Evolutionary conservation across 2,888 invertebrate genomes (phyloP).

Genomic region (Plebejus melissa): DNA sequence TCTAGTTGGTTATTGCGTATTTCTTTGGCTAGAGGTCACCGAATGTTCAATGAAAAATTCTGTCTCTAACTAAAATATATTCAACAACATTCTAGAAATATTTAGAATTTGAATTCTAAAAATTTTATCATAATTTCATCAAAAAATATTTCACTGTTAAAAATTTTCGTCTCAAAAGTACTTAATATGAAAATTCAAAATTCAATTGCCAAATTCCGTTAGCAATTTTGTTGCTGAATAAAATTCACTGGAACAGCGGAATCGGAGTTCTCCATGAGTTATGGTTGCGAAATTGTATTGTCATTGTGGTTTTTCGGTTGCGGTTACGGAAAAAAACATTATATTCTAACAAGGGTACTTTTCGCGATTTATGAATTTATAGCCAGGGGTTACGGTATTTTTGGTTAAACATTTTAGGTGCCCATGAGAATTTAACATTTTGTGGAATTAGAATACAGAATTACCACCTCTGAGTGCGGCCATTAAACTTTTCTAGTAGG

Average conservation of each 20-base stretch:
- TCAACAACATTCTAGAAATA: no score
- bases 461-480: no score
- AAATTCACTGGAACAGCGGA: background rate
- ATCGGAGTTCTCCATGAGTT: background rate
- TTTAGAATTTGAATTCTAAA: background rate
- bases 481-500: no score
- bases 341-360: background rate
- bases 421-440: background rate
- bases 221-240: background rate
- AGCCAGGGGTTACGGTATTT: background rate
- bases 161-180: background rate
- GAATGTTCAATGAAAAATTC: no score
- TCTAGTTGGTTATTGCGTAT: no score
- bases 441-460: background rate
- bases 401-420: background rate
- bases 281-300: slow-evolving; percentile 1
- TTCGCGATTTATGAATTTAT: background rate
- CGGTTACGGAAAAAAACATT: background rate
- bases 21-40: no score
- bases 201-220: background rate
- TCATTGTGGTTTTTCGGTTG: background rate
- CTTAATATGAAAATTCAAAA: background rate
- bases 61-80: no score
- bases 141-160: background rate
- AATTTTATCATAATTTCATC: background rate